A percentile compares a stretch with the other conserved stretches of the same genome.
Evolutionary conservation across 1,140 invertebrate species (phyloP).

Genomic region (Papilio helenus): DNA sequence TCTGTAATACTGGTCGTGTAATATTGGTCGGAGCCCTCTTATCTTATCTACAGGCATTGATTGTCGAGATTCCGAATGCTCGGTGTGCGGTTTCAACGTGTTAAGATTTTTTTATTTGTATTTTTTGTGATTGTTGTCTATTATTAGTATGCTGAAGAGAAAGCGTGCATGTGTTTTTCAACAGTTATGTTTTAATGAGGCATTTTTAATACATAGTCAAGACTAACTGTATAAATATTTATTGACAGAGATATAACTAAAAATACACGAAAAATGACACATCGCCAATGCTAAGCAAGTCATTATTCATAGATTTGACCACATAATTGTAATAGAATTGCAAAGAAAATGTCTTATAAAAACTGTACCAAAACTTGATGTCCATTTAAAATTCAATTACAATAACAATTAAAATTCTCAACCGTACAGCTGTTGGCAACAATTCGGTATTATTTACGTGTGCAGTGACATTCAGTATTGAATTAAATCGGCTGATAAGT

Average conservation of each 20-base stretch:
- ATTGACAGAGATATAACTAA: no score
- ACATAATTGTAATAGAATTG: no score
- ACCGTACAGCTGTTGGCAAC: background rate
- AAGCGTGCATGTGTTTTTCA: constrained; percentile 10
- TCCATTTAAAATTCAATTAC: no score
- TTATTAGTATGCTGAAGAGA: constrained; percentile 30
- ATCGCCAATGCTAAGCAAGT: no score
- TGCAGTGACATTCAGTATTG: constrained; percentile 4
- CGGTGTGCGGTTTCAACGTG: constrained; percentile 71
- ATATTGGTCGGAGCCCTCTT: constrained; percentile 53
- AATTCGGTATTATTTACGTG: background rate
- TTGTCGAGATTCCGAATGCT: constrained; percentile 72
- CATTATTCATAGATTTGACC: no score
- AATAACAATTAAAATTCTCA: background rate
- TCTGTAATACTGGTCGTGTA: constrained; percentile 48
- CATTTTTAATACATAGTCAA: constrained; percentile 12
- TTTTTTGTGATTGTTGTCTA: constrained; percentile 41
- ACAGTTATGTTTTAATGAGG: constrained; percentile 19
- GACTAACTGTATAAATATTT: no score
- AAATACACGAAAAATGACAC: no score
- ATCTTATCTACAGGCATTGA: constrained; percentile 76
- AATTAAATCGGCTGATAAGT: constrained; percentile 6
- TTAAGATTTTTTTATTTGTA: constrained; percentile 43
- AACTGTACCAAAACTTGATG: background rate
- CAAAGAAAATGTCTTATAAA: no score